Conservation (phyloP, 2,888 invertebrate genomes). For the Girardia tigrina region DNA sequence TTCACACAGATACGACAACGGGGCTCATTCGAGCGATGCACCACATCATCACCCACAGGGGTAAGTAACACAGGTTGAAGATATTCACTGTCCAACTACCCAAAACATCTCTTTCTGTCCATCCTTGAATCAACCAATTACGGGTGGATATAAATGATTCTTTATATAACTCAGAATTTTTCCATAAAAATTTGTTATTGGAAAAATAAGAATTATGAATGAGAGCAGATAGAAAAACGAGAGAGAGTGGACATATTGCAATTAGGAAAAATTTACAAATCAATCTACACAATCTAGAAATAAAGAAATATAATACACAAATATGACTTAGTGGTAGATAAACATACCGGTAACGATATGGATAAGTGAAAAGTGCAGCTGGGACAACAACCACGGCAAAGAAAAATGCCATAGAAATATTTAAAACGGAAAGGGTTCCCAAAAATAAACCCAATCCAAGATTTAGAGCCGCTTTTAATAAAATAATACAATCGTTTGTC, state of each 20-base stretch:
- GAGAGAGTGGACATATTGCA: not conserved
- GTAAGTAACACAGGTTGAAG: not conserved
- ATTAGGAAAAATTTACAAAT: not conserved
- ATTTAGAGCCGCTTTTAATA: not conserved
- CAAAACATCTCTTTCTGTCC: slow-evolving; percentile 6
- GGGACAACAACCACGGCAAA: slow-evolving; percentile 6
- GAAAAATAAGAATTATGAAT: not conserved
- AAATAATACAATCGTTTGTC: not conserved
- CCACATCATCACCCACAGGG: slow-evolving; percentile 24
- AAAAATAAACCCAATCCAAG: slow-evolving; percentile 2
- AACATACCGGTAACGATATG: not conserved
- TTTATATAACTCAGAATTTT: not conserved
- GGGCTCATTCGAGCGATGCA: not conserved
- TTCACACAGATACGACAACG: too few species aligned
- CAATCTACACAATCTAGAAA: not conserved
- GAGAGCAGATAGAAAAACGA: not conserved
- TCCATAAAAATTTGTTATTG: not conserved
- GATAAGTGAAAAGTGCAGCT: not conserved
- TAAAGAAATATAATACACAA: not conserved
- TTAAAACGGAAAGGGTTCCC: slow-evolving; percentile 11
- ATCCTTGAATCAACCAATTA: not conserved
- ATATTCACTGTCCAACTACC: slow-evolving; percentile 28
- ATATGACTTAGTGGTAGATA: not conserved
- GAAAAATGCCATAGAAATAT: slow-evolving; percentile 26
- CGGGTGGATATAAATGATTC: not conserved